Conservation (phyloP, 2,888 invertebrate genomes). For the Liopterus haemorrhoidalis region DNA sequence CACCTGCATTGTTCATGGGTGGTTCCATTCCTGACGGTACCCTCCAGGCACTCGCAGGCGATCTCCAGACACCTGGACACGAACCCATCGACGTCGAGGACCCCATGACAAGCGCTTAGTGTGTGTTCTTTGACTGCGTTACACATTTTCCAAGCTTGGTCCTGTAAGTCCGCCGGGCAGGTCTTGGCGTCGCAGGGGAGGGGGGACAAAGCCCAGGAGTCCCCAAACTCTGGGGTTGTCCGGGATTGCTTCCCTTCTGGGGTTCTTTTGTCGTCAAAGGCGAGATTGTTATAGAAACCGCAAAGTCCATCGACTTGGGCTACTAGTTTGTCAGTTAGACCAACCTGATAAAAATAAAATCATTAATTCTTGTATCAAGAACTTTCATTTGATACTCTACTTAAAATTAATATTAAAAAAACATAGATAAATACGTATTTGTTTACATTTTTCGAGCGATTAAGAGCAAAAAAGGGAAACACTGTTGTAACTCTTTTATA, state of each 20-base stretch:
- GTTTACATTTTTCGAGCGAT: too few relatives aligned
- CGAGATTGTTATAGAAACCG: slow-evolving; percentile 65
- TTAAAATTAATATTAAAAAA: too few relatives aligned
- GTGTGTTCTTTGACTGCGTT: slow-evolving; percentile 55
- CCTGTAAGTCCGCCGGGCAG: slow-evolving; percentile 58
- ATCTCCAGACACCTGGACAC: slow-evolving; percentile 68
- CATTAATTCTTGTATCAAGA: not conserved
- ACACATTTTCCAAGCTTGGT: slow-evolving; percentile 62
- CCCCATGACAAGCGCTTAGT: slow-evolving; percentile 36
- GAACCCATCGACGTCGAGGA: slow-evolving; percentile 62
- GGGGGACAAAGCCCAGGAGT: slow-evolving; percentile 62
- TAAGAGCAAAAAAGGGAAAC: too few relatives aligned
- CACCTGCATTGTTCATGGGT: slow-evolving; percentile 59
- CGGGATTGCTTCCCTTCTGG: slow-evolving; percentile 60
- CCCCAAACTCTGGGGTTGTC: slow-evolving; percentile 66
- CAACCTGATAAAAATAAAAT: slow-evolving; percentile 51
- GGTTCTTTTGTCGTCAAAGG: slow-evolving; percentile 62
- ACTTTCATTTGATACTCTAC: too few relatives aligned
- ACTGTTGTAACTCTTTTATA: too few relatives aligned
- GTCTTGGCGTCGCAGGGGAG: slow-evolving; percentile 54
- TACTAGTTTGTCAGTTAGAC: slow-evolving; percentile 57
- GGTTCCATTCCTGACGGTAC: slow-evolving; percentile 43
- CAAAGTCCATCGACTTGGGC: slow-evolving; percentile 72
- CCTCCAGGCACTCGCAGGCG: slow-evolving; percentile 65
- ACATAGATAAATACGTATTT: too few relatives aligned